Evolutionary conservation across 2,888 invertebrate species (phyloP).

Genomic region (Globia sparganii): DNA sequence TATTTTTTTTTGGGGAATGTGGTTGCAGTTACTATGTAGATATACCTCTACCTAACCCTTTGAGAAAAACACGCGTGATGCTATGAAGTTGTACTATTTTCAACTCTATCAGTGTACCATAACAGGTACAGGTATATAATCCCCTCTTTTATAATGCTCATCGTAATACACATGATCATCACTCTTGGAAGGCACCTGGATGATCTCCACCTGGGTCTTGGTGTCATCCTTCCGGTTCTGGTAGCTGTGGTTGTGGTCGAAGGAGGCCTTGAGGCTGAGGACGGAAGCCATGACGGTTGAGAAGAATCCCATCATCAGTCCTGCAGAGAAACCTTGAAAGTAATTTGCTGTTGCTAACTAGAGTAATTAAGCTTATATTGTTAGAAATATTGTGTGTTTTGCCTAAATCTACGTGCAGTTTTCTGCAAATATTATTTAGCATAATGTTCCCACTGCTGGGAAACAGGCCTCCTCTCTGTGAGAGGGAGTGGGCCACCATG

Average conservation of each 20-base stretch:
- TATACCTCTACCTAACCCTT: neutral
- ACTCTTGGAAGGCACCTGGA: conserved; percentile 82
- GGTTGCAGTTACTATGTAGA: neutral
- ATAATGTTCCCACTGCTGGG: too few species aligned
- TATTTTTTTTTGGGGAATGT: too few species aligned
- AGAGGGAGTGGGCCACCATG: too few species aligned
- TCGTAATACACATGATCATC: conserved; percentile 85
- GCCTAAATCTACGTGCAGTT: neutral
- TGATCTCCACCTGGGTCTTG: conserved; percentile 84
- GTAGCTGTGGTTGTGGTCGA: conserved; percentile 80
- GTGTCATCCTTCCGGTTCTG: conserved; percentile 82
- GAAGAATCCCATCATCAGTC: conserved; percentile 86
- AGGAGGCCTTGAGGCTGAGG: conserved; percentile 90
- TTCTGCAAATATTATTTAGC: neutral
- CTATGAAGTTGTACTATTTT: neutral
- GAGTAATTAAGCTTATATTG: neutral
- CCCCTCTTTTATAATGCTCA: conserved; percentile 80
- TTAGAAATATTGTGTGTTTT: neutral
- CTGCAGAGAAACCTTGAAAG: conserved; percentile 68
- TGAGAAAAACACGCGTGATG: neutral
- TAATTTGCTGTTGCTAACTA: conserved; percentile 13
- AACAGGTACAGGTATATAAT: conserved; percentile 66
- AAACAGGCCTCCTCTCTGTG: too few species aligned
- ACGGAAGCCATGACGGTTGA: conserved; percentile 91
- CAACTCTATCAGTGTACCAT: conserved; percentile 35